Evolutionary conservation across 2,113 vertebrate genomes (phyloP).

Genomic region (Daphoenositta chrysoptera): DNA sequence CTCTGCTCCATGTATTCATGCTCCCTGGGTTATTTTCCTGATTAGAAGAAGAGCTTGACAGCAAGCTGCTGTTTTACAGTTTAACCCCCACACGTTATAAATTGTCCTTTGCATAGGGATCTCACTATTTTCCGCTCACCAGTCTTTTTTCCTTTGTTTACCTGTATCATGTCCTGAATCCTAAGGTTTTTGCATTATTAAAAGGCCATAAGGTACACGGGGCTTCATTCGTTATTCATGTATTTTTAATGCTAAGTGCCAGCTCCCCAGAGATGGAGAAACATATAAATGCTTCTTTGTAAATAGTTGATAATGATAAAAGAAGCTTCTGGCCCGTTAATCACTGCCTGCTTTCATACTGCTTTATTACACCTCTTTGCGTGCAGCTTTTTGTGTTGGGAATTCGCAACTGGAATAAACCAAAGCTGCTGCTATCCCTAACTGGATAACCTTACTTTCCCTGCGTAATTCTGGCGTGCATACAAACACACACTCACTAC

Average conservation of each 20-base stretch:
- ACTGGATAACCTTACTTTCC: background rate
- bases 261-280: conserved; percentile 52
- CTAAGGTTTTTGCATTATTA: conserved; percentile 68
- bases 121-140: background rate
- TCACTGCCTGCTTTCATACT: conserved; percentile 58
- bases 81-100: background rate
- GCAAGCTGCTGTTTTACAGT: conserved; percentile 38
- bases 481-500: background rate
- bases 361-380: conserved; percentile 27
- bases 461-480: background rate
- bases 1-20: background rate
- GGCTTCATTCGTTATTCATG: conserved; percentile 68
- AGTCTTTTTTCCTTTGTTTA: conserved; percentile 49
- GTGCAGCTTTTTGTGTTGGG: background rate
- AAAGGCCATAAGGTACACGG: conserved; percentile 58
- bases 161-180: conserved; percentile 59
- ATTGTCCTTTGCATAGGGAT: background rate
- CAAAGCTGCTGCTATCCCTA: background rate
- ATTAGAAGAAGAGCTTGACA: conserved; percentile 9
- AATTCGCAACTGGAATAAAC: conserved; percentile 15
- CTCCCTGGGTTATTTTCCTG: background rate
- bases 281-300: conserved; percentile 70
- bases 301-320: conserved; percentile 65
- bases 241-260: conserved; percentile 73
- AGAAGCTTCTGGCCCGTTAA: conserved; percentile 60